A percentile compares a stretch with the other conserved stretches of the same genome.
phyloP scores from a whole-genome alignment of 2,888 invertebrate species.

The Digitonthophagus gazella region DNA sequence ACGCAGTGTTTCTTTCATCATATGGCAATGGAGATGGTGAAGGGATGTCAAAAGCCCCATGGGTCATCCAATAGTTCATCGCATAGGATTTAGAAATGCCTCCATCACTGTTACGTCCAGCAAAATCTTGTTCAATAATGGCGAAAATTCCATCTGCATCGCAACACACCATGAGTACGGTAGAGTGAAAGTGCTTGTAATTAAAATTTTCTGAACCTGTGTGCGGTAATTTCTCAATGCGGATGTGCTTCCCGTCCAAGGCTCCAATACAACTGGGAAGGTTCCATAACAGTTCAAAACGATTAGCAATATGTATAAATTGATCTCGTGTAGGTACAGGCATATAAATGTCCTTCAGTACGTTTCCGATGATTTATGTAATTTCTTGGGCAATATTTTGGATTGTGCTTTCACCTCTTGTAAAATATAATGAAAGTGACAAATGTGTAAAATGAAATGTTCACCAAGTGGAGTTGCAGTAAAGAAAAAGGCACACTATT shows the following conservation, averaged over 20 bases:
- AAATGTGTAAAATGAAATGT: constrained; percentile 5
- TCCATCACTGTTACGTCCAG: not conserved
- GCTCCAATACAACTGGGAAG: too few relatives aligned
- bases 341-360: too few relatives aligned
- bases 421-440: constrained; percentile 9
- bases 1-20: constrained; percentile 17
- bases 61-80: constrained; percentile 29
- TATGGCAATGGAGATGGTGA: constrained; percentile 18
- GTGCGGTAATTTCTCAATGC: constrained; percentile 34
- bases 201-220: constrained; percentile 6
- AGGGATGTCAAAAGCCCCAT: constrained; percentile 24
- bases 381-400: constrained; percentile 1
- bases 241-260: too few relatives aligned
- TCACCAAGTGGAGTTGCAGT: not conserved
- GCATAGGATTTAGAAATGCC: too few relatives aligned
- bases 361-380: not conserved
- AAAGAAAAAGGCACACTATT: constrained; percentile 9
- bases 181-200: constrained; percentile 29
- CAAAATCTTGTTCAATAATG: not conserved
- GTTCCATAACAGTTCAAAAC: too few relatives aligned
- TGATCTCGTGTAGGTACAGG: too few relatives aligned
- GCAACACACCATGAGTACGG: constrained; percentile 34
- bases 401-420: constrained; percentile 3
- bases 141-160: constrained; percentile 32
- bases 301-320: too few relatives aligned